phyloP scores from a whole-genome alignment of 92 coral and sea anemone species.

The Palythoa caribaeorum region DNA sequence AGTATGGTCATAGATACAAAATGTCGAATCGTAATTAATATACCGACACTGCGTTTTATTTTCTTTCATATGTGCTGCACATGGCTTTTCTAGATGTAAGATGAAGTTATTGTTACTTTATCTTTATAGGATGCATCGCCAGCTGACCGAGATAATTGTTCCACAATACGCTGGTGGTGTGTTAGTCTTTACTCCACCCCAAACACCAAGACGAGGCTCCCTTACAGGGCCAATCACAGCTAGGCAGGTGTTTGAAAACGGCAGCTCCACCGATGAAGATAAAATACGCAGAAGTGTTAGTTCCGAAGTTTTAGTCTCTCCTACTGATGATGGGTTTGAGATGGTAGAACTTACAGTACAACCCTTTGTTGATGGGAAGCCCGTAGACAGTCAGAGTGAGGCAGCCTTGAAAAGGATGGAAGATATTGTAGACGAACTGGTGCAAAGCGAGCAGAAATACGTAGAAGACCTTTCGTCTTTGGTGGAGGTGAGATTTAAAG shows the following conservation, averaged over 20 bases:
- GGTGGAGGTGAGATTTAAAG: slow-evolving; percentile 75
- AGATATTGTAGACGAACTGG: slow-evolving; percentile 74
- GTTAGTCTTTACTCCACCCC: slow-evolving; percentile 85
- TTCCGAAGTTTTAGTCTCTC: slow-evolving; percentile 67
- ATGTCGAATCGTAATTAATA: too few relatives aligned
- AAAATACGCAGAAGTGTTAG: slow-evolving; percentile 46
- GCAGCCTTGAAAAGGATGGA: slow-evolving; percentile 72
- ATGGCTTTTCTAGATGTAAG: too few relatives aligned
- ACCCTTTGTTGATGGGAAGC: slow-evolving; percentile 76
- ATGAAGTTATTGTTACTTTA: background rate
- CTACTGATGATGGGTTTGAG: slow-evolving; percentile 69
- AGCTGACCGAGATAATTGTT: slow-evolving; percentile 74
- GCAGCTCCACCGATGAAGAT: slow-evolving; percentile 47
- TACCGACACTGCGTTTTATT: too few relatives aligned
- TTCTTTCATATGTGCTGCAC: background rate
- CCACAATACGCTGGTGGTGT: slow-evolving; percentile 93
- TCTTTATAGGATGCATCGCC: slow-evolving; percentile 44
- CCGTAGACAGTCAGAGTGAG: slow-evolving; percentile 55
- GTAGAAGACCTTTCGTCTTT: slow-evolving; percentile 79
- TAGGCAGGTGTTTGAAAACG: slow-evolving; percentile 51
- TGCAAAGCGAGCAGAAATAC: slow-evolving; percentile 87
- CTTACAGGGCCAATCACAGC: slow-evolving; percentile 54
- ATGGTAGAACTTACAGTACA: slow-evolving; percentile 84
- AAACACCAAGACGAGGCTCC: slow-evolving; percentile 72
- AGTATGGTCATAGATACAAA: too few relatives aligned